A percentile compares a stretch with the other conserved stretches of the same genome.
These are phyloP conservation scores for Platichthys flesus DNA, from an alignment of 2,113 vertebrate species.

Conservation along the genomic window DNA sequence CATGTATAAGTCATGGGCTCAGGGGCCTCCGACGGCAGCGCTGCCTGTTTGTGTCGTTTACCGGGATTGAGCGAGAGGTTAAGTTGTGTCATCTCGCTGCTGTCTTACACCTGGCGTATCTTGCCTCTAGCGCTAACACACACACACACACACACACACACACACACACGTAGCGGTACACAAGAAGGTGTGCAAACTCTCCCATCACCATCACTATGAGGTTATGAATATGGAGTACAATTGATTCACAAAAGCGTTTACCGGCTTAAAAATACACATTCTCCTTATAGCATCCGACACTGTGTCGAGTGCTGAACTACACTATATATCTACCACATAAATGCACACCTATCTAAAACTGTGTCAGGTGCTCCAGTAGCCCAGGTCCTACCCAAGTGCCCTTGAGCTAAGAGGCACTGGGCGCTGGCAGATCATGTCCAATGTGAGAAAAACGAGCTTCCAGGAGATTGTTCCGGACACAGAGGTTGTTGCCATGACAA, in stretches of 20 bases:
- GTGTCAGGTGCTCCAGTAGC: neutral
- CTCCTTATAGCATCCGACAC: neutral
- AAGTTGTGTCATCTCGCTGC: slow-evolving; percentile 72
- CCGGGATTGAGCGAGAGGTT: slow-evolving; percentile 68
- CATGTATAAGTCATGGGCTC: slow-evolving; percentile 76
- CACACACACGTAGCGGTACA: neutral
- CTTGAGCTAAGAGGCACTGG: neutral
- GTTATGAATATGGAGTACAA: neutral
- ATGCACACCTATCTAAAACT: too few species aligned
- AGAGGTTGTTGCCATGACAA: slow-evolving; percentile 54
- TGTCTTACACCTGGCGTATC: slow-evolving; percentile 70
- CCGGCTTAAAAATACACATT: neutral
- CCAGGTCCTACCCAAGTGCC: neutral
- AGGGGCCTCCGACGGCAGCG: slow-evolving; percentile 56
- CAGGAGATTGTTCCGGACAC: slow-evolving; percentile 35
- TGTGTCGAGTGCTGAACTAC: neutral
- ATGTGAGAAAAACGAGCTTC: neutral
- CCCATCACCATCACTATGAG: neutral
- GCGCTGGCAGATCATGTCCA: neutral
- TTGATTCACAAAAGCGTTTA: neutral
- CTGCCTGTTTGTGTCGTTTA: slow-evolving; percentile 68
- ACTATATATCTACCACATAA: too few species aligned
- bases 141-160: slow-evolving; percentile 29
- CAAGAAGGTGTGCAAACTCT: slow-evolving; percentile 41
- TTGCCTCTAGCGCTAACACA: slow-evolving; percentile 54